These are phyloP conservation scores for Oplegnathus fasciatus DNA, from an alignment of 2,113 vertebrate species.

Conservation along the genomic window DNA sequence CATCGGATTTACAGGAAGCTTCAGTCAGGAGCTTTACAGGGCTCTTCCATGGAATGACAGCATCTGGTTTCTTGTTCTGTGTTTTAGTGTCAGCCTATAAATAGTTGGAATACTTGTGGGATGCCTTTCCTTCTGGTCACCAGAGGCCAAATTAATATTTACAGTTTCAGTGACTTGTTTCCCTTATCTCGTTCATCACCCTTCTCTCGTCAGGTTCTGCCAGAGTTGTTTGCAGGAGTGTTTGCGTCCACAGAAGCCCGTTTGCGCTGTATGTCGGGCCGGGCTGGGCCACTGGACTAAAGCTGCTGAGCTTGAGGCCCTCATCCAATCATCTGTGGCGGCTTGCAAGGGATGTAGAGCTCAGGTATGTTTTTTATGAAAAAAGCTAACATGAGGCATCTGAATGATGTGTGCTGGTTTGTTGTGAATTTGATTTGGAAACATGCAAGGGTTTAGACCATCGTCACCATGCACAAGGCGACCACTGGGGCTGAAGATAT, in stretches of 20 bases:
- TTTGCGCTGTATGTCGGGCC: constrained; percentile 95
- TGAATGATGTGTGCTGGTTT: not conserved
- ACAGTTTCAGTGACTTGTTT: not conserved
- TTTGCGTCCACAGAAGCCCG: constrained; percentile 93
- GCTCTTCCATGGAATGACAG: not conserved
- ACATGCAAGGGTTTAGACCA: not conserved
- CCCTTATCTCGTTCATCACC: not conserved
- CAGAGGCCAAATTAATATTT: not conserved
- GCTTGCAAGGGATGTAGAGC: constrained; percentile 93
- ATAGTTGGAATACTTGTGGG: not conserved
- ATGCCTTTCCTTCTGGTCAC: not conserved
- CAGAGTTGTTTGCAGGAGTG: constrained; percentile 94
- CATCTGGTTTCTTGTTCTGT: not conserved
- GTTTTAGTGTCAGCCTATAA: not conserved
- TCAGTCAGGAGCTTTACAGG: not conserved
- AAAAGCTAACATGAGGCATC: too few relatives aligned
- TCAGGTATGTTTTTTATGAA: constrained; percentile 83
- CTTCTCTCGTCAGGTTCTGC: constrained; percentile 89
- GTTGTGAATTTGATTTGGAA: not conserved
- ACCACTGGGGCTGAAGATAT: not conserved
- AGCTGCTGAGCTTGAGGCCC: constrained; percentile 88
- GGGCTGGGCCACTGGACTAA: constrained; percentile 85
- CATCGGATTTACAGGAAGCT: constrained; percentile 60
- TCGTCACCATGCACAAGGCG: not conserved
- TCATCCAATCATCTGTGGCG: constrained; percentile 89